Evolutionary conservation across 2,797 vertebrate species (phyloP).

Genomic region (Muscicapa comitata): DNA sequence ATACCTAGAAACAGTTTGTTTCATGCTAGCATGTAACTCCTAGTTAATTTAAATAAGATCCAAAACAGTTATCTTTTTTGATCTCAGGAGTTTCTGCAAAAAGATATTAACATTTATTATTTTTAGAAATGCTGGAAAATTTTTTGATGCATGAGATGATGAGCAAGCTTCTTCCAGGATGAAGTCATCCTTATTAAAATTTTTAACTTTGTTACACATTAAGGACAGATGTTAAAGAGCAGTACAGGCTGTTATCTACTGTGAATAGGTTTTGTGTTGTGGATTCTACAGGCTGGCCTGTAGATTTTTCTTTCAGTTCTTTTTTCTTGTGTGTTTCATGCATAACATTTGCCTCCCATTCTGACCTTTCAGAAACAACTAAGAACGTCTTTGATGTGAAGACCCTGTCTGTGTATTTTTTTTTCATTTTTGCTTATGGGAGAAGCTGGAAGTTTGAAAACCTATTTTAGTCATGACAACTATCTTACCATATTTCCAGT

Average conservation of each 20-base stretch:
- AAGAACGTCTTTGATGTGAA: background rate
- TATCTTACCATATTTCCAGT: background rate
- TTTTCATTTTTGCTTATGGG: background rate
- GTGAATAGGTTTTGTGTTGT: background rate
- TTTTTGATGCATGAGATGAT: background rate
- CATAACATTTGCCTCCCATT: background rate
- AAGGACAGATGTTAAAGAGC: constrained; percentile 40
- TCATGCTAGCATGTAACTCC: background rate
- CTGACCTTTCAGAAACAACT: background rate
- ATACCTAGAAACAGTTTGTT: background rate
- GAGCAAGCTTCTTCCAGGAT: background rate
- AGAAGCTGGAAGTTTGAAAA: background rate
- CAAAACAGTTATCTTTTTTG: background rate
- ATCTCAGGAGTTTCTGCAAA: background rate
- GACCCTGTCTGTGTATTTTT: background rate
- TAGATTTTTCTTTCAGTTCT: background rate
- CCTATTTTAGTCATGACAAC: background rate
- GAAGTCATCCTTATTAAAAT: constrained; percentile 8
- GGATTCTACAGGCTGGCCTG: background rate
- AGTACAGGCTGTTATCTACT: background rate
- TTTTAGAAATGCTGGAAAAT: constrained; percentile 35
- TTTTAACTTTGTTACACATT: constrained; percentile 10
- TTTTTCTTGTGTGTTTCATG: background rate
- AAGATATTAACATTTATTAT: background rate
- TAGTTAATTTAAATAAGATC: background rate